Conservation (phyloP, 2,113 vertebrate species). For the Alaudala cheleensis region DNA sequence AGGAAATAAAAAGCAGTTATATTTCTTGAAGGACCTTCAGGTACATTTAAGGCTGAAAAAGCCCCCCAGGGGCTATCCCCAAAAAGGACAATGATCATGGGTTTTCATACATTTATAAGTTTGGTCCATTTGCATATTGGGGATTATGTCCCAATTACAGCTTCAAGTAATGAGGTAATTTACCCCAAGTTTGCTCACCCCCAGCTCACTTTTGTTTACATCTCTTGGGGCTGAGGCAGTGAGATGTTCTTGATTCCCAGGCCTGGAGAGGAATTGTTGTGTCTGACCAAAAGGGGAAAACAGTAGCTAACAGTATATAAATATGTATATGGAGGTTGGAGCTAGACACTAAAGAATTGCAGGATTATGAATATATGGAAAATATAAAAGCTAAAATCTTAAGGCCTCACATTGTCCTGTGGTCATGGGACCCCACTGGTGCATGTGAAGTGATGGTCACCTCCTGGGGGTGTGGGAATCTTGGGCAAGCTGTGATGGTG, state of each 20-base stretch:
- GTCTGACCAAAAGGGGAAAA: neutral
- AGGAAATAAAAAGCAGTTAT: neutral
- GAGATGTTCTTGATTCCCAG: neutral
- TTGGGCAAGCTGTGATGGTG: fast-evolving
- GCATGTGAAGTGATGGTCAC: fast-evolving
- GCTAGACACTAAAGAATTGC: neutral
- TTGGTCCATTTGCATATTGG: neutral
- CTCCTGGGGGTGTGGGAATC: neutral
- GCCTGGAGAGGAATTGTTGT: neutral
- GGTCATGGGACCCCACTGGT: fast-evolving
- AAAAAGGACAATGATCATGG: neutral
- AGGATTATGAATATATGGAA: neutral
- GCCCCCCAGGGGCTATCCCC: neutral
- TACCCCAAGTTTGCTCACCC: neutral
- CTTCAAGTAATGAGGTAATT: neutral
- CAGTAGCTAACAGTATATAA: neutral
- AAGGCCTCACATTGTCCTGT: neutral
- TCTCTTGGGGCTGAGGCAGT: neutral
- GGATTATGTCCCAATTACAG: neutral
- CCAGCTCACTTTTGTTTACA: neutral
- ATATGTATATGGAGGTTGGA: neutral
- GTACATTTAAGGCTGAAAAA: neutral
- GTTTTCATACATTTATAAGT: neutral
- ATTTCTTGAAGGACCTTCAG: neutral
- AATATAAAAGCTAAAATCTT: neutral